Evolutionary conservation across 1,140 invertebrate genomes (phyloP).

Genomic region (Brachionus paranguensis): DNA sequence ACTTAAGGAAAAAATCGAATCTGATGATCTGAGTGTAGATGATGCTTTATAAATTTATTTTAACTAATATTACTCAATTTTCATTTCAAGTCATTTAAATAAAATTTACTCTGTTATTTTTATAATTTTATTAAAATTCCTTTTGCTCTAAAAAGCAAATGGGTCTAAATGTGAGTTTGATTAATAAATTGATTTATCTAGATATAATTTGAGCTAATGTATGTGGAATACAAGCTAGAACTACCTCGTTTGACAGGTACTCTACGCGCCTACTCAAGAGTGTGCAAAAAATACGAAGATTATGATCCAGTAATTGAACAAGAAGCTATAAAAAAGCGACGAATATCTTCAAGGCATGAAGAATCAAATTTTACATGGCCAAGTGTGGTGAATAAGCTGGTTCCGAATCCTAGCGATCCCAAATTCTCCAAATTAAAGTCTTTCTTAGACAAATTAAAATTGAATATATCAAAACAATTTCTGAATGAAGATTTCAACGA

Average conservation of each 20-base stretch:
- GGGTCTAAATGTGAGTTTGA: background rate
- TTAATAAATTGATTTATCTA: background rate
- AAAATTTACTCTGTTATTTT: background rate
- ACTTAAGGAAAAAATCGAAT: slow-evolving; percentile 7
- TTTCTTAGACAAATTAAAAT: background rate
- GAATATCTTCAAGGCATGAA: background rate
- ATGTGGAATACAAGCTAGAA: slow-evolving; percentile 3
- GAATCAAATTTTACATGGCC: slow-evolving; percentile 19
- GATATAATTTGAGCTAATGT: background rate
- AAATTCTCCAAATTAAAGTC: background rate
- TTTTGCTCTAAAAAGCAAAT: background rate
- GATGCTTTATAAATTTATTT: background rate
- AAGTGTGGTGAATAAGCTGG: background rate
- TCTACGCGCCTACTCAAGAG: slow-evolving; percentile 46
- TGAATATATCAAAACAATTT: background rate
- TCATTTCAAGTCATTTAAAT: background rate
- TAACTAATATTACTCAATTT: background rate
- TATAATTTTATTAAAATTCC: background rate
- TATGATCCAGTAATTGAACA: background rate
- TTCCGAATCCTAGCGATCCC: background rate
- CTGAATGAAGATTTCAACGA: slow-evolving; percentile 33
- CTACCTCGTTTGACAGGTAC: slow-evolving; percentile 48
- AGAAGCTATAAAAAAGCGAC: slow-evolving; percentile 12
- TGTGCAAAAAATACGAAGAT: slow-evolving; percentile 41
- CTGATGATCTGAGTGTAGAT: background rate